Base-by-base conservation (phyloP, 2,888 invertebrate genomes). In the Yponomeuta malinellus region DNA sequence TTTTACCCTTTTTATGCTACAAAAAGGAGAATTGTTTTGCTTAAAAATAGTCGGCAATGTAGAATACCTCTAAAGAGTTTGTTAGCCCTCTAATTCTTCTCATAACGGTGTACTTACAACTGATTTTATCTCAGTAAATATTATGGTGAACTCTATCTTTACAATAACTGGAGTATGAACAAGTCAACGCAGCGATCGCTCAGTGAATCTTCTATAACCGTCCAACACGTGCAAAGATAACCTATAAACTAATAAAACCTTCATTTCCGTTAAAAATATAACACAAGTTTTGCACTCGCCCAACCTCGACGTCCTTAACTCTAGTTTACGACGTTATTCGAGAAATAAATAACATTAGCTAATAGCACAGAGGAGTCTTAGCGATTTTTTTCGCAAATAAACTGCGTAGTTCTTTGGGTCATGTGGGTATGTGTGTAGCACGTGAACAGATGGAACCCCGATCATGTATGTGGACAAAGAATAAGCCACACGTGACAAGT, bases 351-450 rank as follows among this genome's bases (percentile, higher is more conserved):
- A 59, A 59, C 52, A 15, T 59, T 59, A 59, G 52, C 52, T 59
- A 15, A 59, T 59, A 59, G 43, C 8, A 43, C 12, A 15, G 15
- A 59, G 15, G 15, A 59, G 52, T 5, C 12, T 15, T 59, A 59
- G 52, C 52, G 52, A 59, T 59, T 59, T 59, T 52, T 59, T 59
- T 43, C 15, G 52, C 52, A 59, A 59, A 59, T 15, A 59, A 59
- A 59, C 52, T 59, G 52, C 52, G 52, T 59, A 59, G 52, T 59
- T 59, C 52, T 59, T 12, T 59, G 52, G 52, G 52, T 59, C 52
- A 59, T 59, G 52, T 59, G 52, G 52, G 52, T 59, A 59, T 59
- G 52, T 59, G 52, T 59, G 52, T 15, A 15, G 52, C 52, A 59
- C 52, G 52, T 59, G 52, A 59, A 59, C 4, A 59, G 52, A 59